These are phyloP conservation scores for Hecatera dysodea DNA, from an alignment of 2,888 invertebrate species.

Conservation along the genomic window DNA sequence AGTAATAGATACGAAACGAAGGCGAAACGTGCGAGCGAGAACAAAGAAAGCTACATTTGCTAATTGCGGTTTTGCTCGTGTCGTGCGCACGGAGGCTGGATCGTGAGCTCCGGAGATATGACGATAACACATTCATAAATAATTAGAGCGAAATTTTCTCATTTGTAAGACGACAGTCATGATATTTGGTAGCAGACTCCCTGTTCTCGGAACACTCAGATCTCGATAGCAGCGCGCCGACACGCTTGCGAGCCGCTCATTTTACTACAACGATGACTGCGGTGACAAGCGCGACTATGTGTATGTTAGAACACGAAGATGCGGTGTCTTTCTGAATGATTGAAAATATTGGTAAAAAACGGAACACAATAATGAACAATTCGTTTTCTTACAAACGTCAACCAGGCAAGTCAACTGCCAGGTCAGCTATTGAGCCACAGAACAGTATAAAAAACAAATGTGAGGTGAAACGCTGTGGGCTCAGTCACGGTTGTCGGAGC, in stretches of 20 bases:
- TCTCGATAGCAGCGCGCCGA: constrained; percentile 87
- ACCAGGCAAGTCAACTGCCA: constrained; percentile 60
- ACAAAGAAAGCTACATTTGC: constrained; percentile 91
- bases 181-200: constrained; percentile 89
- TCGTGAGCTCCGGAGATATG: constrained; percentile 90
- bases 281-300: constrained; percentile 64
- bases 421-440: constrained; percentile 75
- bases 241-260: constrained; percentile 86
- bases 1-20: constrained; percentile 85
- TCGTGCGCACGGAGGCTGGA: constrained; percentile 89
- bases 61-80: constrained; percentile 91
- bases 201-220: constrained; percentile 87
- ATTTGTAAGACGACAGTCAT: constrained; percentile 91
- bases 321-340: not conserved
- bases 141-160: constrained; percentile 91
- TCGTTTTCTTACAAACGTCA: constrained; percentile 50
- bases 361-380: constrained; percentile 20
- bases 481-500: constrained; percentile 85
- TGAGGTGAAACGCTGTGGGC: constrained; percentile 83
- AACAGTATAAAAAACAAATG: constrained; percentile 81
- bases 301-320: constrained; percentile 15
- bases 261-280: constrained; percentile 77
- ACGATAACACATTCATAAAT: constrained; percentile 91
- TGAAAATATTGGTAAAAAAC: constrained; percentile 1
- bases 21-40: constrained; percentile 88